Conservation (phyloP, 2,113 vertebrate species). For the Ornithorhynchus anatinus region DNA sequence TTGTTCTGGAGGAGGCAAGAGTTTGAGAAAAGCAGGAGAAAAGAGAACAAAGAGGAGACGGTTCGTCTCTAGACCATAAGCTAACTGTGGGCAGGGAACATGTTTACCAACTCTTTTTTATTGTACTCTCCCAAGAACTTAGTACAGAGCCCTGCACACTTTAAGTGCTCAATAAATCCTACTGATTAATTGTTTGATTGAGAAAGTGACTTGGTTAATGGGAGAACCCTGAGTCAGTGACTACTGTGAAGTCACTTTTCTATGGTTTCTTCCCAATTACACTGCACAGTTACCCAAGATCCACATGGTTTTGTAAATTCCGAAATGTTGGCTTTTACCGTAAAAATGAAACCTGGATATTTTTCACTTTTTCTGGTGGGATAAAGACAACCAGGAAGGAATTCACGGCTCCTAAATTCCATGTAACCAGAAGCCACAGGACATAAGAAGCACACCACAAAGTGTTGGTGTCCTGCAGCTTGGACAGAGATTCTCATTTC, state of each 20-base stretch:
- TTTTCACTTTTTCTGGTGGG: background rate
- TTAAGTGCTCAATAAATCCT: too few species aligned
- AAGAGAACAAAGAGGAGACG: too few species aligned
- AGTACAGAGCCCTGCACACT: too few species aligned
- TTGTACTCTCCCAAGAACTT: too few species aligned
- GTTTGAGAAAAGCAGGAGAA: too few species aligned
- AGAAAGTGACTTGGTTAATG: too few species aligned
- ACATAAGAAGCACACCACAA: slow-evolving; percentile 23
- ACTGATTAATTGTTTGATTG: too few species aligned
- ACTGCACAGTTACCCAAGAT: slow-evolving; percentile 8
- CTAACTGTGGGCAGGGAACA: too few species aligned
- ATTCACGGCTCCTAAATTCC: slow-evolving; percentile 22
- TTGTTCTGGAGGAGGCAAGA: too few species aligned
- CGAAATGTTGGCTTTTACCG: slow-evolving; percentile 30
- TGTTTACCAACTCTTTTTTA: too few species aligned
- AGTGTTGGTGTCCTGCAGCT: slow-evolving; percentile 8
- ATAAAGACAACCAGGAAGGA: slow-evolving; percentile 25
- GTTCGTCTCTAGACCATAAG: too few species aligned
- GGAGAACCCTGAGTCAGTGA: too few species aligned
- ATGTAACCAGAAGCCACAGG: slow-evolving; percentile 29
- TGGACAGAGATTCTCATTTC: slow-evolving; percentile 6
- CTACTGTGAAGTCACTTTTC: background rate
- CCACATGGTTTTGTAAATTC: slow-evolving; percentile 11
- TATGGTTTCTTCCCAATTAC: background rate
- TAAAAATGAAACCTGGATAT: background rate